Evolutionary conservation across 2,888 invertebrate genomes (phyloP).

Genomic region (Metallyticus violacea): DNA sequence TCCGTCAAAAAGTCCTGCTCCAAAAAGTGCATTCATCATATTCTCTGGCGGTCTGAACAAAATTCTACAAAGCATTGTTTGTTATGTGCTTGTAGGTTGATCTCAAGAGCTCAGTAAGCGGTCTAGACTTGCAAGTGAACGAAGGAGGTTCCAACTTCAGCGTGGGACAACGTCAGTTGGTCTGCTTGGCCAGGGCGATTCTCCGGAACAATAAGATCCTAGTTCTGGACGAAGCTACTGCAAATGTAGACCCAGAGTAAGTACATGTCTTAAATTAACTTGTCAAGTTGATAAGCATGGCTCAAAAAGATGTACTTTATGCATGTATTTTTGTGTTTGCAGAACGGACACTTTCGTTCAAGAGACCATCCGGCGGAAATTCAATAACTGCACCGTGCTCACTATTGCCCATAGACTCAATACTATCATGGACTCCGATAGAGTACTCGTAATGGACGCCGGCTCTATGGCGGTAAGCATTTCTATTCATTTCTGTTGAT

Average conservation of each 20-base stretch:
- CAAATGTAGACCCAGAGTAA: constrained; percentile 82
- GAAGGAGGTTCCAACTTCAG: constrained; percentile 82
- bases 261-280: background rate
- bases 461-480: constrained; percentile 58
- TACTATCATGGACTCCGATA: constrained; percentile 90
- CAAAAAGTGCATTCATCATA: too few relatives aligned
- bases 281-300: background rate
- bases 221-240: constrained; percentile 91
- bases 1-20: too few relatives aligned
- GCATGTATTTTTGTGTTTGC: background rate
- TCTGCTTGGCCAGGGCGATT: constrained; percentile 87
- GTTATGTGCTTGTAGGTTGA: background rate
- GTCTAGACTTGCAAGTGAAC: constrained; percentile 49
- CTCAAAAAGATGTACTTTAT: background rate
- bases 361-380: constrained; percentile 74
- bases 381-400: constrained; percentile 80
- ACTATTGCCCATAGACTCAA: constrained; percentile 90
- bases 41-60: too few relatives aligned
- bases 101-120: background rate
- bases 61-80: background rate
- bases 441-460: constrained; percentile 81
- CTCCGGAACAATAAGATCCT: constrained; percentile 79
- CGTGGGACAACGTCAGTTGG: constrained; percentile 85
- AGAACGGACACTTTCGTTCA: constrained; percentile 82
- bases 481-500: too few relatives aligned